These are phyloP conservation scores for Heterochromis multidens DNA, from an alignment of 2,113 vertebrate species.

Conservation along the genomic window DNA sequence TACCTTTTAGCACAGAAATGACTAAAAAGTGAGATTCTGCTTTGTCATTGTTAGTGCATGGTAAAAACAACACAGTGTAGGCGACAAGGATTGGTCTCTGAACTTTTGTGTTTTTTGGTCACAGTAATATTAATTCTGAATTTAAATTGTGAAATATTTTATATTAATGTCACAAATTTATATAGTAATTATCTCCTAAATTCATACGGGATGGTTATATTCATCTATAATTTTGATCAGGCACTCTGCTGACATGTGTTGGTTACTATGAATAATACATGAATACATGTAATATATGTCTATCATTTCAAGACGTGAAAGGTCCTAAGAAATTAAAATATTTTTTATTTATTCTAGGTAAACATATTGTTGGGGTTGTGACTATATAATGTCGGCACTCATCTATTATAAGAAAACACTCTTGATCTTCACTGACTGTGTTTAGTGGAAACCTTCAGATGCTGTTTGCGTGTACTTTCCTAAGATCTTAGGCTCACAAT, in stretches of 20 bases:
- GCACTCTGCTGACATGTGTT: neutral
- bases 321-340: neutral
- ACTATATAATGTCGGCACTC: neutral
- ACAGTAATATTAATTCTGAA: neutral
- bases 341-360: neutral
- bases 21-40: constrained; percentile 4
- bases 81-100: neutral
- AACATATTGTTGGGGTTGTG: fast-evolving
- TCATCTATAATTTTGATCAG: neutral
- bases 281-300: neutral
- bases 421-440: neutral
- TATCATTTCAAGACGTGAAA: neutral
- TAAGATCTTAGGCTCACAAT: fast-evolving
- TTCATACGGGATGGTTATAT: neutral
- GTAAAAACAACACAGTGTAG: neutral
- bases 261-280: neutral
- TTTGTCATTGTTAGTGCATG: constrained; percentile 38
- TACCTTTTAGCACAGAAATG: constrained; percentile 40
- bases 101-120: neutral
- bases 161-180: neutral
- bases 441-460: neutral
- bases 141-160: neutral
- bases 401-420: neutral
- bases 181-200: neutral
- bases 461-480: neutral